Conservation (phyloP, 1,140 invertebrate genomes). For the Aphidius ervi region DNA sequence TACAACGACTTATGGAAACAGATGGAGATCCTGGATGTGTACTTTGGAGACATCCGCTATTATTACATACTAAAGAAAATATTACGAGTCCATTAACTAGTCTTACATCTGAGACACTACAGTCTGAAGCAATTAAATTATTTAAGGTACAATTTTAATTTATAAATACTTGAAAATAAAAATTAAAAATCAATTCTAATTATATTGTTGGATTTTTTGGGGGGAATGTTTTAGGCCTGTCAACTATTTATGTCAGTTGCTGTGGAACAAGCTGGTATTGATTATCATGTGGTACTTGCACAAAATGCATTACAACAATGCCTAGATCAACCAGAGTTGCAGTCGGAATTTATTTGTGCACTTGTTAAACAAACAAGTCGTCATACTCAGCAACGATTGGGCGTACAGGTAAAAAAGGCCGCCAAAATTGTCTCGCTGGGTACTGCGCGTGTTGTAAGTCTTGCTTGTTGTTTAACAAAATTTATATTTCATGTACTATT, state of each 20-base stretch:
- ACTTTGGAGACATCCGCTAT: constrained; percentile 86
- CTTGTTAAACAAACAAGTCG: constrained; percentile 89
- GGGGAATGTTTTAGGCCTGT: constrained; percentile 64
- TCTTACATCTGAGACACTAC: constrained; percentile 76
- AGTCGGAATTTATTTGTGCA: constrained; percentile 87
- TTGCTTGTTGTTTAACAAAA: constrained; percentile 54
- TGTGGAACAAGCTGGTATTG: constrained; percentile 90
- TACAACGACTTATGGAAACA: constrained; percentile 92
- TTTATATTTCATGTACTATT: constrained; percentile 46
- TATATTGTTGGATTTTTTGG: constrained; percentile 19
- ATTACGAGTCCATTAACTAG: constrained; percentile 82
- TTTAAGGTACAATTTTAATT: constrained; percentile 65
- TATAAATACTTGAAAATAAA: background rate
- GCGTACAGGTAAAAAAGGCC: constrained; percentile 83
- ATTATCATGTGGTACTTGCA: constrained; percentile 91
- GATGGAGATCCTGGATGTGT: constrained; percentile 92
- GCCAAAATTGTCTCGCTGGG: constrained; percentile 54
- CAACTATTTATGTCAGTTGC: constrained; percentile 92
- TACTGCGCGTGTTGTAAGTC: constrained; percentile 59
- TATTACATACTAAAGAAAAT: constrained; percentile 87
- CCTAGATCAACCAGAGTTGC: constrained; percentile 81
- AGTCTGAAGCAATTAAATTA: constrained; percentile 87
- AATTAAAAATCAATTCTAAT: constrained; percentile 1
- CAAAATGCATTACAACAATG: constrained; percentile 91
- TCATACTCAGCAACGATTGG: constrained; percentile 75